These are phyloP conservation scores for Leptodactylus fallax DNA, from an alignment of 2,797 vertebrate genomes.

Conservation along the genomic window DNA sequence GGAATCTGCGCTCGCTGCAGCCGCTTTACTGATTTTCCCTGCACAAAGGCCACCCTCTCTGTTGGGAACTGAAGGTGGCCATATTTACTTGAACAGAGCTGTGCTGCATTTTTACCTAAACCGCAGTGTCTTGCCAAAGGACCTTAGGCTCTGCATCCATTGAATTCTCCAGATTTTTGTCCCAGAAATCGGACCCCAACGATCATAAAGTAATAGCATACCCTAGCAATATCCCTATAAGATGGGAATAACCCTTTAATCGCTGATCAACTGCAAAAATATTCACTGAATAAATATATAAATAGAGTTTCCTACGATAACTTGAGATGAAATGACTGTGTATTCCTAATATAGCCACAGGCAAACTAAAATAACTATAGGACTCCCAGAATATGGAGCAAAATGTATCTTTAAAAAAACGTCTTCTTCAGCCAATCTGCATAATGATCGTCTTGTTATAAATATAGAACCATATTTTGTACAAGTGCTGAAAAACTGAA, in stretches of 20 bases:
- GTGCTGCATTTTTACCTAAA: no score
- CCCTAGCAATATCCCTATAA: no score
- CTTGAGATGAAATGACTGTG: neutral
- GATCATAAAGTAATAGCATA: no score
- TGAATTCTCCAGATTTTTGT: no score
- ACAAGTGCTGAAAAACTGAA: neutral
- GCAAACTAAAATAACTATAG: constrained; percentile 20
- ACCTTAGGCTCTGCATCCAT: no score
- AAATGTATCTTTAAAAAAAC: neutral
- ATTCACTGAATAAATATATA: neutral
- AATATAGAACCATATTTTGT: neutral
- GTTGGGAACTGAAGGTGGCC: no score
- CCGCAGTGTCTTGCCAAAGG: no score
- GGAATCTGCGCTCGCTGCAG: no score
- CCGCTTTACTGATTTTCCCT: no score
- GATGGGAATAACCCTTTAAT: neutral
- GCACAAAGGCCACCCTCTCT: no score
- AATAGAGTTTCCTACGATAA: neutral
- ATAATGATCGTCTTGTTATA: neutral
- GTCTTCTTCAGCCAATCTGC: neutral
- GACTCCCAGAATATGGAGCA: neutral
- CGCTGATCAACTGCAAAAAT: neutral
- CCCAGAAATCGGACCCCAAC: no score
- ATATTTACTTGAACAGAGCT: no score
- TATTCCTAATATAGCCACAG: neutral